Conservation (phyloP, 2,888 invertebrate species). For the Electrophaes corylata region DNA sequence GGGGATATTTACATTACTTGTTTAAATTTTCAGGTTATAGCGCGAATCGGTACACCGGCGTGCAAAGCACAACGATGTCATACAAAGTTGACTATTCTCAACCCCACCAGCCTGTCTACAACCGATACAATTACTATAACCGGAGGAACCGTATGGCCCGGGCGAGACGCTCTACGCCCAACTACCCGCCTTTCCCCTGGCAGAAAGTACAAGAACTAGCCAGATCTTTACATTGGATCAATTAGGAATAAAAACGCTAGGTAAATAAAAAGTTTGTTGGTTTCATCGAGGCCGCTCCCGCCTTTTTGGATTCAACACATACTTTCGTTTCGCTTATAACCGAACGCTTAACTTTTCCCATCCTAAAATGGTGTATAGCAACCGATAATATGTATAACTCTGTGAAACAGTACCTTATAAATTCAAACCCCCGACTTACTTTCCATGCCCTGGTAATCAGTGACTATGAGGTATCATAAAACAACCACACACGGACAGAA, state of each 20-base stretch:
- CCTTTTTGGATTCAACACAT: conserved; percentile 78
- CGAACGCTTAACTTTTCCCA: conserved; percentile 59
- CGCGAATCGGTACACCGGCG: conserved; percentile 68
- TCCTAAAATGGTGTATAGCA: conserved; percentile 55
- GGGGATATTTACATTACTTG: neutral
- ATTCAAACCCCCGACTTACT: no score
- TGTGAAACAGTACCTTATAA: neutral
- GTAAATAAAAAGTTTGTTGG: conserved; percentile 70
- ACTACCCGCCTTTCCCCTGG: conserved; percentile 90
- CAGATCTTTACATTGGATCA: conserved; percentile 87
- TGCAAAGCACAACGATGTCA: conserved; percentile 76
- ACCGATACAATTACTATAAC: conserved; percentile 77
- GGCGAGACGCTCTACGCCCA: conserved; percentile 66
- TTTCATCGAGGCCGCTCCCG: conserved; percentile 67
- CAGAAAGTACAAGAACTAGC: conserved; percentile 89
- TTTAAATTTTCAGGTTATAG: conserved; percentile 65
- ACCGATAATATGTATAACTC: neutral
- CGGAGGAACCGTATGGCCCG: conserved; percentile 72
- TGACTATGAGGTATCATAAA: no score
- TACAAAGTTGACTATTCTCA: conserved; percentile 82
- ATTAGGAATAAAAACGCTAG: conserved; percentile 41
- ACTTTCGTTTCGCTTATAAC: conserved; percentile 61
- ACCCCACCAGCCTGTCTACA: conserved; percentile 76
- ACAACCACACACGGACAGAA: no score
- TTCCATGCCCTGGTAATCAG: no score